Evolutionary conservation across 2,888 invertebrate genomes (phyloP).

Genomic region (Villa cingulata): DNA sequence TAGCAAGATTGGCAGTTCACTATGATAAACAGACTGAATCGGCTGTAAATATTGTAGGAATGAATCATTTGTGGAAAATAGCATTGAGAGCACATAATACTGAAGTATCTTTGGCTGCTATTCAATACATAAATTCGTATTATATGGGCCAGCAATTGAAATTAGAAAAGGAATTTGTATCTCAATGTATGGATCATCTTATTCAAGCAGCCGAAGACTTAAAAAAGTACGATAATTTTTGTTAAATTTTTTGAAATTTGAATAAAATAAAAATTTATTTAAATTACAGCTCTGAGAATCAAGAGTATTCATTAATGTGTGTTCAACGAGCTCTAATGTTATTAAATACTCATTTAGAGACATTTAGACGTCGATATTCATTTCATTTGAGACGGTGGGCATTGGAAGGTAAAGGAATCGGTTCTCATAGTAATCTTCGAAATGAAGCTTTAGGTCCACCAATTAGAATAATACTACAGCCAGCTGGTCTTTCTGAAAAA

Average conservation of each 20-base stretch:
- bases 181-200: conserved; percentile 84
- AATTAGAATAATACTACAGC: conserved; percentile 70
- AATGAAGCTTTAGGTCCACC: conserved; percentile 46
- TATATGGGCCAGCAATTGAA: conserved; percentile 86
- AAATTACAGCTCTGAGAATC: conserved; percentile 26
- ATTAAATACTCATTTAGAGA: conserved; percentile 84
- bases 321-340: conserved; percentile 80
- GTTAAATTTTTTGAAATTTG: conserved; percentile 1
- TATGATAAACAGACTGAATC: conserved; percentile 39
- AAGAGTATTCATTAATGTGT: conserved; percentile 72
- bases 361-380: conserved; percentile 75
- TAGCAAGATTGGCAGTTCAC: conserved; percentile 68
- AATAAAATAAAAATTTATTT: not conserved
- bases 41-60: conserved; percentile 55
- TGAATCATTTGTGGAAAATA: conserved; percentile 91
- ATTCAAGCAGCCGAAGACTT: conserved; percentile 69
- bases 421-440: conserved; percentile 49
- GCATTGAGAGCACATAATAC: conserved; percentile 81
- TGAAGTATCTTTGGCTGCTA: conserved; percentile 89
- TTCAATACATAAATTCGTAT: conserved; percentile 85
- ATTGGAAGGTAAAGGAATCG: conserved; percentile 64
- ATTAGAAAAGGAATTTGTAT: conserved; percentile 84
- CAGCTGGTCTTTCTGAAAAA: conserved; percentile 76
- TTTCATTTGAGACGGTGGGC: conserved; percentile 84
- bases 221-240: conserved; percentile 24